Evolutionary conservation across 1,140 invertebrate species (phyloP), one percentile per base, ranked within the genome.

Genomic region (Lerema accius): DNA sequence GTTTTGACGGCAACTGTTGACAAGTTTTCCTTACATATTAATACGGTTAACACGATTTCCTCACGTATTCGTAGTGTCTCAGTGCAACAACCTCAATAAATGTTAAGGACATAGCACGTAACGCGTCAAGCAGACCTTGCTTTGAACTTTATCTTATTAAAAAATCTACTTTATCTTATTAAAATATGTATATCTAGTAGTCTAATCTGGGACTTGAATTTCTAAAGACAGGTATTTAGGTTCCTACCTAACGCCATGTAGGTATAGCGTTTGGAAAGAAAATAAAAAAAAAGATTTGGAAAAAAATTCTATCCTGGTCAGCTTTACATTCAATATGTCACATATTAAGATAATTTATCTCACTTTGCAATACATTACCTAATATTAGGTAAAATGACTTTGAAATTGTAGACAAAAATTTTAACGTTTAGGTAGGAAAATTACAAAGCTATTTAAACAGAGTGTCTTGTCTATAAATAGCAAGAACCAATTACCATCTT

Each of bases 51-150:
- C 26, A 37, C n/a, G 15, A 35, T 37, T 50, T 50, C 48, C 32
- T 35, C 48, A n/a, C 35, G 35, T 37, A 50, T 13, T 50, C 15
- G 17, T 56, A 43, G n/a, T 43, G 51, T 28, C 26, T 58, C 55
- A 43, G 42, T 35, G 55, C 28, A 58, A 58, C 42, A 17, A 46
- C 55, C 55, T 45, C 45, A n/a, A 58, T 58, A 58, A 58, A 58
- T 58, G 53, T 45, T 45, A 58, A 58, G 53, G 53, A 43, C 51
- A 15, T 17, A 40, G 15, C 40, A 43, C 42, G 50, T 40, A 55
- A 42, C 37, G 37, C 50, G 37, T 55, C 50, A 42, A 55, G 7
- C 17, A 55, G 37, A 42, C 50, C 50, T 55, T 55, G 28, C 37
- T 39, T 17, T 42, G 23, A 9, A 32, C 10, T 15, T 16, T 9